Percentiles rank a stretch among this genome's conserved stretches.
These are phyloP conservation scores for Fulica atra DNA, from an alignment of 2,113 vertebrate species.

Conservation along the genomic window DNA sequence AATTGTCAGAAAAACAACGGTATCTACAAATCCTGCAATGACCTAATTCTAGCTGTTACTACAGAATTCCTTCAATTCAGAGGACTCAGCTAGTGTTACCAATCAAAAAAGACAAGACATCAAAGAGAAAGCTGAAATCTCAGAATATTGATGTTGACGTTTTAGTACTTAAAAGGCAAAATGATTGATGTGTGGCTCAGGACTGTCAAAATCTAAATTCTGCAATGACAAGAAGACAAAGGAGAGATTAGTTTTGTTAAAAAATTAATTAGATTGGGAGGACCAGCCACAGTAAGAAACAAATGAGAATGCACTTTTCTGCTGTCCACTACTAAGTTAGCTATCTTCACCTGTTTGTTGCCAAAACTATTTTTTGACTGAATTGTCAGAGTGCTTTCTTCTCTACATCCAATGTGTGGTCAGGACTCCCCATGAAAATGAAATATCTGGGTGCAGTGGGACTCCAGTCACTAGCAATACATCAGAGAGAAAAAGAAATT, in stretches of 20 bases:
- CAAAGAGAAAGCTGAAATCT: slow-evolving; percentile 6
- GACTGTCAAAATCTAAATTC: slow-evolving; percentile 18
- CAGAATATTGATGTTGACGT: background rate
- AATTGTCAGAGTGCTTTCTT: background rate
- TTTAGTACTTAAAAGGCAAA: background rate
- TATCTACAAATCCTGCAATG: background rate
- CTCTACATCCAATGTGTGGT: background rate
- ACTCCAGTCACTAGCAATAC: background rate
- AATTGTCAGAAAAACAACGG: background rate
- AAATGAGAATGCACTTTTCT: background rate
- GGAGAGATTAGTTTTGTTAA: background rate
- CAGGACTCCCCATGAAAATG: background rate
- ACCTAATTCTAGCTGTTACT: background rate
- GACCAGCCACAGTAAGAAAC: background rate
- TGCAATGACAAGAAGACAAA: background rate
- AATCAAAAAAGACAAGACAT: background rate
- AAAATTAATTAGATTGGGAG: background rate
- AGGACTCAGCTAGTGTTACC: background rate
- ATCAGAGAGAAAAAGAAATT: background rate
- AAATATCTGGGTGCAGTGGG: background rate
- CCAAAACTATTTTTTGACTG: background rate
- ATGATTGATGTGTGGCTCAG: background rate
- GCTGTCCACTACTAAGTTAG: background rate
- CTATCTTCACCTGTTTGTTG: background rate
- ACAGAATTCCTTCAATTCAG: background rate